A percentile compares a stretch with the other conserved stretches of the same genome.
Evolutionary conservation across 2,113 vertebrate species (phyloP).

Genomic region (Prionailurus bengalensis): DNA sequence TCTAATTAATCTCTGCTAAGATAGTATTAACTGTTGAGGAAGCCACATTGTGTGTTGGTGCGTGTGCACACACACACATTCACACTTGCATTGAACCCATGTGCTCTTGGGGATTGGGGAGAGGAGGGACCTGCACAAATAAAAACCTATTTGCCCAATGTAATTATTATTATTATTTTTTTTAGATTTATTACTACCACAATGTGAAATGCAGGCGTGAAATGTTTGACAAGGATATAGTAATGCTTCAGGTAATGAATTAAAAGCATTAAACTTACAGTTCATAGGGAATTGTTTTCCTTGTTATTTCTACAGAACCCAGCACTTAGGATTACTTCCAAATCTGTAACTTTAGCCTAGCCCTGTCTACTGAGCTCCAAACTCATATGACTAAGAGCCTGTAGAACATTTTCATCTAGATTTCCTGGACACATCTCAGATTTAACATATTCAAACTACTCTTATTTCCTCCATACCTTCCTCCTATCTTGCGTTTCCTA

Average conservation of each 20-base stretch:
- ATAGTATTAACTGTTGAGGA: background rate
- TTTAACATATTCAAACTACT: background rate
- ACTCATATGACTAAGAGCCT: background rate
- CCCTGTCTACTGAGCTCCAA: background rate
- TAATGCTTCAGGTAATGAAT: constrained; percentile 95
- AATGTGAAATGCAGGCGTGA: constrained; percentile 98
- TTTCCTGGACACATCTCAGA: background rate
- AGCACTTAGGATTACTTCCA: background rate
- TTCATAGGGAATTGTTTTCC: background rate
- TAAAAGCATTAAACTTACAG: constrained; percentile 57
- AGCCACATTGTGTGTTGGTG: background rate
- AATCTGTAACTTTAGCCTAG: background rate
- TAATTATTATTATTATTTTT: background rate
- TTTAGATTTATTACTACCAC: constrained; percentile 99
- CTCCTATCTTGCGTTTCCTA: background rate
- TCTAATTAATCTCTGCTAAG: background rate
- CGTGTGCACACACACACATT: accelerated
- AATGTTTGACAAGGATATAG: constrained; percentile 99
- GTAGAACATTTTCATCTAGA: background rate
- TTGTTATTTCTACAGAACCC: background rate
- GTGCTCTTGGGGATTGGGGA: background rate
- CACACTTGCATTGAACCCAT: background rate
- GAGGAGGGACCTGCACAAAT: background rate
- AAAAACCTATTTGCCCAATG: constrained; percentile 31
- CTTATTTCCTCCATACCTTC: background rate